Evolutionary conservation across 2,113 vertebrate genomes (phyloP).

Genomic region (Megaceryle maxima): DNA sequence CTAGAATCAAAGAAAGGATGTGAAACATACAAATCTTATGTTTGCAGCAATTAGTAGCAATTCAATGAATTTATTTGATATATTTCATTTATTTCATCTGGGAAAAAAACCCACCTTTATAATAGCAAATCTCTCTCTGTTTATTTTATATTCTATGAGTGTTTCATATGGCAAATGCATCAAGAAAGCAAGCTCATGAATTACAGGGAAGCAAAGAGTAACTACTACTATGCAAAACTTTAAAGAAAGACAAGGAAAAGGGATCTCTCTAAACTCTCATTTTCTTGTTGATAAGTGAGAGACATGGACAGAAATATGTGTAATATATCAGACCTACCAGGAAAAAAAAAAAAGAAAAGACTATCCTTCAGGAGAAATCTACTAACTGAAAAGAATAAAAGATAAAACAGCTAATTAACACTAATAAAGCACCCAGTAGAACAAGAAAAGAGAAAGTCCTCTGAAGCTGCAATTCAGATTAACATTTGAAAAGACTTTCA

Average conservation of each 20-base stretch:
- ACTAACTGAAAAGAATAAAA: slow-evolving; percentile 4
- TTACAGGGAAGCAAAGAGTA: background rate
- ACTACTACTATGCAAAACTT: background rate
- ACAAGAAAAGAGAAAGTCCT: background rate
- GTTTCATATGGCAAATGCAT: background rate
- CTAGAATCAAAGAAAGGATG: background rate
- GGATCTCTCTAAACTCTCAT: background rate
- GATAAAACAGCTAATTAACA: background rate
- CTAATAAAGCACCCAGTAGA: background rate
- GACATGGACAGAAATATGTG: background rate
- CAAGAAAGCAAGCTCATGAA: background rate
- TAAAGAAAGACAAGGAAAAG: background rate
- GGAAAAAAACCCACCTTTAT: fast-evolving
- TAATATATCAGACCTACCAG: background rate
- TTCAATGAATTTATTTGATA: background rate
- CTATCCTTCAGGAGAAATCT: background rate
- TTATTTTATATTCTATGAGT: background rate
- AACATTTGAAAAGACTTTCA: slow-evolving; percentile 35
- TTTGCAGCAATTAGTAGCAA: background rate
- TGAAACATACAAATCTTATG: background rate
- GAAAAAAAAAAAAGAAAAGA: background rate
- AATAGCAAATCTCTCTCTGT: background rate
- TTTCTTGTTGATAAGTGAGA: background rate
- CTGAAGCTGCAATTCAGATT: background rate
- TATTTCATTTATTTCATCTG: background rate